A percentile compares a stretch with the other conserved stretches of the same genome.
phyloP scores from a whole-genome alignment of 2,113 vertebrate species.

The Pithys albifrons region DNA sequence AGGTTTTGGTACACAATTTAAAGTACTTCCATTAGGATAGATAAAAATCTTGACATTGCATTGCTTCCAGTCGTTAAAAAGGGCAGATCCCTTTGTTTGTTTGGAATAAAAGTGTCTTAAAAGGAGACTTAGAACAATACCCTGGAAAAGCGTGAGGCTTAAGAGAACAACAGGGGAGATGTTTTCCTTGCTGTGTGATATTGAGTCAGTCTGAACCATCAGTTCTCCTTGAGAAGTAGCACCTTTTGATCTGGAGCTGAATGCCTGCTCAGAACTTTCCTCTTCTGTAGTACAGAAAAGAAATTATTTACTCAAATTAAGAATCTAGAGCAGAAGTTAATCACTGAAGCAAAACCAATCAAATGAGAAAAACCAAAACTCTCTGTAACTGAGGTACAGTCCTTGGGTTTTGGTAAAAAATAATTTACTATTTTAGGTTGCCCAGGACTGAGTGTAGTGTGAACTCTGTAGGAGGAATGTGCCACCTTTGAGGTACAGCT shows the following conservation, averaged over 20 bases:
- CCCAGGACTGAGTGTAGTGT: neutral
- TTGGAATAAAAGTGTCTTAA: neutral
- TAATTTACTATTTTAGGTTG: neutral
- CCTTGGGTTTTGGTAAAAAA: neutral
- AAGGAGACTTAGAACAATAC: neutral
- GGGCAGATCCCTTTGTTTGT: neutral
- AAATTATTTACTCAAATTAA: neutral
- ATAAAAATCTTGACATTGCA: neutral
- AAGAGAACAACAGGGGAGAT: neutral
- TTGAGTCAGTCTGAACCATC: neutral
- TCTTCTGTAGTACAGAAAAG: neutral
- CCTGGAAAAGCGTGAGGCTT: neutral
- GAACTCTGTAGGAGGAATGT: neutral
- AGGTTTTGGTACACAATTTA: neutral
- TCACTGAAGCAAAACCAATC: neutral
- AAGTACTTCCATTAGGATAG: neutral
- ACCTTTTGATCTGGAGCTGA: neutral
- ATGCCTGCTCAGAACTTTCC: neutral
- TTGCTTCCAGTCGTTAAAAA: neutral
- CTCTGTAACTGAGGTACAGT: neutral
- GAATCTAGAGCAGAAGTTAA: neutral
- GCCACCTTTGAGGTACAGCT: neutral
- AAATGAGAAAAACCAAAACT: neutral
- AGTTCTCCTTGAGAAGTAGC: neutral
- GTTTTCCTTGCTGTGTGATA: neutral